Base-by-base conservation (phyloP, 2,797 vertebrate genomes). In the Acipenser transmontanus region DNA sequence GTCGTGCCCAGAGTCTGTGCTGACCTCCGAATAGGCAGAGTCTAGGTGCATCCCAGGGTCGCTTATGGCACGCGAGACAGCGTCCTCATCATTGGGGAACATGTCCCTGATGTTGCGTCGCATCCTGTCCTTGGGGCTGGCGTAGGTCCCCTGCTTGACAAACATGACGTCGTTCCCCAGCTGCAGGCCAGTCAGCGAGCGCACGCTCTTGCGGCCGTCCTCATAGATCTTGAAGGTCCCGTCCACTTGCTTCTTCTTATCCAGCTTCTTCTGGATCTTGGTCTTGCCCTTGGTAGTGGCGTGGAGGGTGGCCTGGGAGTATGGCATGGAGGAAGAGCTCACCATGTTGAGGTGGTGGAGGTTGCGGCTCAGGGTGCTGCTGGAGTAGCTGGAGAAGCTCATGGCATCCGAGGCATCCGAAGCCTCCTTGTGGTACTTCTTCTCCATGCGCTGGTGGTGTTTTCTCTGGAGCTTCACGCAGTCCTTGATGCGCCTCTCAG, bases 81-180 rank as follows among this genome's bases (percentile, higher is more conserved):
- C 90, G 78, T 98, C 97, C 49, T 95, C 93, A 0, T 97, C 91
- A 0, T 82, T 81, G 62, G 90, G 80, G 77, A 99, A 99, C 96
- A 99, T 98, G 81, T 99, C 93, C 0, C 94, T 88, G 71, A 99
- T 75, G 0, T 98, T 95, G 65, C 95, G 88, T 17, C 93, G 93
- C 7, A 88, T 85, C 60, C 90, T 91, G 67, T 98, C 95, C 78
- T 90, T 93, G 13, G 93, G 89, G 74, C 91, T 93, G 74, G 89
- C 77, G 0, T 94, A 93, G 0, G 91, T 93, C 64, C 95, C 96
- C 76, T 94, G 97, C 80, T 95, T 98, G 74, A 99, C 87, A 77
- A 99, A 99, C 96, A 99, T 99, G 79, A 99, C 91, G 0, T 99
- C 97, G 0, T 92, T 99, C 70, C 96, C 93, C 75, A 99, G 85